phyloP scores from a whole-genome alignment of 92 coral and sea anemone species.

The Parazoanthus atlanticus region DNA sequence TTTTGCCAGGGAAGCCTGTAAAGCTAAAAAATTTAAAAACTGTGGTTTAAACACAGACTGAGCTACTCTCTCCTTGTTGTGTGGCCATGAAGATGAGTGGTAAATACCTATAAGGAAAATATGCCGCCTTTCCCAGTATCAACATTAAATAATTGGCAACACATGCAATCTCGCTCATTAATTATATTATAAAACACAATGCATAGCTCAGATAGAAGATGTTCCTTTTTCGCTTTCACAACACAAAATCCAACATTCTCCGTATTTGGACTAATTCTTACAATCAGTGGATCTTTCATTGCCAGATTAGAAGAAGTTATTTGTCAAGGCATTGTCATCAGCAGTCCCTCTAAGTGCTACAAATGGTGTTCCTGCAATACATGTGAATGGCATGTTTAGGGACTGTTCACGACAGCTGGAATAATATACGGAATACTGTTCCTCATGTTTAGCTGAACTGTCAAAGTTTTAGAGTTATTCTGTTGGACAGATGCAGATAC shows the following conservation, averaged over 20 bases:
- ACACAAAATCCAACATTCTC: not conserved
- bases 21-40: too few relatives aligned
- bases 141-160: constrained; percentile 54
- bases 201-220: not conserved
- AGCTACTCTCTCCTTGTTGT: not conserved
- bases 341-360: not conserved
- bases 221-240: not conserved
- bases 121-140: constrained; percentile 56
- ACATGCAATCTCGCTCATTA: constrained; percentile 60
- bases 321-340: not conserved
- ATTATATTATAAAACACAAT: constrained; percentile 59
- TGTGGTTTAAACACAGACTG: not conserved
- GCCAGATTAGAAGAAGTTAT: not conserved
- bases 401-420: too few relatives aligned
- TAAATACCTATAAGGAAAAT: constrained; percentile 50
- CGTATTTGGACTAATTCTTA: constrained; percentile 10
- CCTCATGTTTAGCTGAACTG: too few relatives aligned
- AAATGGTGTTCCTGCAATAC: constrained; percentile 6
- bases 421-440: too few relatives aligned
- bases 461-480: too few relatives aligned
- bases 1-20: too few relatives aligned
- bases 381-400: too few relatives aligned
- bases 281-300: not conserved
- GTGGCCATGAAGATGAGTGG: constrained; percentile 40
- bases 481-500: too few relatives aligned